phyloP scores from a whole-genome alignment of 2,888 invertebrate species.

The Agapostemon virescens region DNA sequence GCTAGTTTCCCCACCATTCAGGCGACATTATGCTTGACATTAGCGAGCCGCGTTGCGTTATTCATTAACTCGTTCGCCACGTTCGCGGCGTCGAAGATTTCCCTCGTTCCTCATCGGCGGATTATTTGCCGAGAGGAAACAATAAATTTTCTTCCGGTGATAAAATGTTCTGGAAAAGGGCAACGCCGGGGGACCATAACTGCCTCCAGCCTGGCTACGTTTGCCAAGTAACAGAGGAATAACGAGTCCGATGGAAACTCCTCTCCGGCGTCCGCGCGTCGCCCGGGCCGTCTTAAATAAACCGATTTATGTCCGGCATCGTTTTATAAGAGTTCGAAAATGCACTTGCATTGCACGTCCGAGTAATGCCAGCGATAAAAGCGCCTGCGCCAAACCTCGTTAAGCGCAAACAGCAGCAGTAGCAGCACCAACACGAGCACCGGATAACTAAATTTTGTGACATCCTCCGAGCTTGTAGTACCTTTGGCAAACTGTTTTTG shows the following conservation, averaged over 20 bases:
- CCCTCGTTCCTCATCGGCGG: background rate
- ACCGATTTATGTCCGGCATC: constrained; percentile 14
- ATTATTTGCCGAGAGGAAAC: background rate
- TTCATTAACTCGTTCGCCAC: background rate
- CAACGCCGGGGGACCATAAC: background rate
- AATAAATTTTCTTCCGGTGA: background rate
- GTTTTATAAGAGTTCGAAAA: constrained; percentile 12
- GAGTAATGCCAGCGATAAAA: background rate
- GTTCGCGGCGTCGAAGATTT: background rate
- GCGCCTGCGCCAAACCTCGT: background rate
- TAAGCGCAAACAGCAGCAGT: background rate
- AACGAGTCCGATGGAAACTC: background rate
- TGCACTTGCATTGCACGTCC: background rate
- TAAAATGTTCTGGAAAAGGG: background rate
- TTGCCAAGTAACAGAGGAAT: background rate
- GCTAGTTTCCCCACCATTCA: background rate
- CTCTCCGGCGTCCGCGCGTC: background rate
- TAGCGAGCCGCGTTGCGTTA: background rate
- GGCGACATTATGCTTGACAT: background rate
- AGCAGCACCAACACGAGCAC: background rate
- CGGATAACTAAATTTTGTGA: background rate
- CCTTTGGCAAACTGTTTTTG: background rate
- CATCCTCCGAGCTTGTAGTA: background rate
- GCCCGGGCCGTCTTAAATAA: background rate
- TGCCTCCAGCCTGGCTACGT: background rate